These are phyloP conservation scores for Selenia dentaria DNA, from an alignment of 2,888 invertebrate species.

Conservation along the genomic window DNA sequence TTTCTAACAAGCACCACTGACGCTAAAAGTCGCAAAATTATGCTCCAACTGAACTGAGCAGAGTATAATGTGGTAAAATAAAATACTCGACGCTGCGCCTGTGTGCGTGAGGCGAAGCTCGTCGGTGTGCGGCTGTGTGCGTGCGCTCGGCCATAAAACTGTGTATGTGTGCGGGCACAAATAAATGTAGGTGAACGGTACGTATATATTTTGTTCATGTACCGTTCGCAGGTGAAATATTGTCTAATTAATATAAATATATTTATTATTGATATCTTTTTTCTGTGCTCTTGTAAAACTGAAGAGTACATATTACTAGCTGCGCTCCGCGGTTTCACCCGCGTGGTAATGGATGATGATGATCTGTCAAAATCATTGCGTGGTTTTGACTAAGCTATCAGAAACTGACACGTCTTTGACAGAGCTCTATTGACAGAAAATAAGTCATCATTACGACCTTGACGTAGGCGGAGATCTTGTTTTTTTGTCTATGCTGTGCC, in stretches of 20 bases:
- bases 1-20: conserved; percentile 9
- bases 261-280: too few species aligned
- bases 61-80: conserved; percentile 45
- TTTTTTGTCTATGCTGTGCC: too few species aligned
- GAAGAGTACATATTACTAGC: too few species aligned
- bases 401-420: too few species aligned
- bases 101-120: conserved; percentile 35
- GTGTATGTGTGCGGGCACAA: conserved; percentile 72
- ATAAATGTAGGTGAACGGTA: conserved; percentile 81
- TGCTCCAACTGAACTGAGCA: conserved; percentile 38
- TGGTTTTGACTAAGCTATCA: too few species aligned
- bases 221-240: conserved; percentile 42
- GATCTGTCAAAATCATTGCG: too few species aligned
- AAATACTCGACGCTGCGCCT: conserved; percentile 36
- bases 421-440: too few species aligned
- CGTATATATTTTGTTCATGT: conserved; percentile 65
- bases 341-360: too few species aligned
- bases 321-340: too few species aligned
- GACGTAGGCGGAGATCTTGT: too few species aligned
- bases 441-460: too few species aligned
- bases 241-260: conserved; percentile 35
- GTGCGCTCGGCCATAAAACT: conserved; percentile 66
- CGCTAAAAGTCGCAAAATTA: conserved; percentile 53
- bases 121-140: conserved; percentile 35
- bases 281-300: too few species aligned